A percentile compares a stretch with the other conserved stretches of the same genome.
Conservation (phyloP, 1,140 invertebrate species). For the Pseudomyrmex sp. region DNA sequence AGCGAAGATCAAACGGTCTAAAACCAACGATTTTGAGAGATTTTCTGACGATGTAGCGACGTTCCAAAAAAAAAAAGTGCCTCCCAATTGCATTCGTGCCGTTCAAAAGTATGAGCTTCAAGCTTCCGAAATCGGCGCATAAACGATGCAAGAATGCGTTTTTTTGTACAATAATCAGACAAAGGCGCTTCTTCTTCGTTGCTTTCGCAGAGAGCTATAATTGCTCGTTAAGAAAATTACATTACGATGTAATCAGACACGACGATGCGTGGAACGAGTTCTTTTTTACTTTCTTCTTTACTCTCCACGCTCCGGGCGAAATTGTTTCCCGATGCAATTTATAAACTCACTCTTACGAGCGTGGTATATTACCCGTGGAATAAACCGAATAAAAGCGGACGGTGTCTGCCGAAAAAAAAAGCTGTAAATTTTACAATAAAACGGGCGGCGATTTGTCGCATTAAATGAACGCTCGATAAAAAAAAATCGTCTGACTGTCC, state of each 20-base stretch:
- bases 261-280: slow-evolving; percentile 46
- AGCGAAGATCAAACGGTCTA: too few relatives aligned
- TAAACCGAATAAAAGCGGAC: neutral
- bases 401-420: neutral
- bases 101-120: too few relatives aligned
- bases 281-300: slow-evolving; percentile 62
- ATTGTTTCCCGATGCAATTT: slow-evolving; percentile 27
- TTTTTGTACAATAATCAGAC: neutral
- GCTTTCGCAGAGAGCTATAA: slow-evolving; percentile 32
- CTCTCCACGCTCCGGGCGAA: slow-evolving; percentile 54
- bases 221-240: slow-evolving; percentile 42
- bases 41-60: too few relatives aligned
- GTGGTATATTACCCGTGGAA: slow-evolving; percentile 1
- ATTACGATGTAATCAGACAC: slow-evolving; percentile 31
- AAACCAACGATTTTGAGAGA: too few relatives aligned
- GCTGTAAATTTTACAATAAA: slow-evolving; percentile 11
- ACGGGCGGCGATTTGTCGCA: neutral
- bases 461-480: slow-evolving; percentile 28
- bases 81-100: too few relatives aligned
- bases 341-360: slow-evolving; percentile 2
- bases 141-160: too few relatives aligned
- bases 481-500: slow-evolving; percentile 19
- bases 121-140: too few relatives aligned
- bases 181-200: neutral
- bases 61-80: too few relatives aligned